Base-by-base conservation (phyloP, 2,113 vertebrate genomes). In the Microtus ochrogaster region DNA sequence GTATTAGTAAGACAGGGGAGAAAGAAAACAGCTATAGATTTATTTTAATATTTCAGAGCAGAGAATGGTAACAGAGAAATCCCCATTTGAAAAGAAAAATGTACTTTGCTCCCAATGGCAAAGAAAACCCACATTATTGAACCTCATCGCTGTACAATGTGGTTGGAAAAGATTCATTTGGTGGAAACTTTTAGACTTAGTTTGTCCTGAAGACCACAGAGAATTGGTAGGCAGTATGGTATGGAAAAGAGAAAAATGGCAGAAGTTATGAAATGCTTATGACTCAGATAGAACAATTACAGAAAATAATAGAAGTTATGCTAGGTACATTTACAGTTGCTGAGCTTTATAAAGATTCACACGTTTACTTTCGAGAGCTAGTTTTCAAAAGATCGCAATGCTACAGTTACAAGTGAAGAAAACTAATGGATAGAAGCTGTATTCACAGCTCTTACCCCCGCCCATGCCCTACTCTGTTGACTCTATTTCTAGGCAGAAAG, bases 1-100 rank as follows among this genome's bases (percentile, higher is more conserved):
- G 89, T 90, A 74, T 76, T 94, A 95, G 89, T 92, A 92, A 93
- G 70, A 89, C n/a, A 91, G 96, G 19, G 19, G 39, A 94, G 63
- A 94, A 94, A 96, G 83, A 36, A 91, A 96, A 96, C 78, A 93
- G 55, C 74, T 66, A n/a, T 78, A 96, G 85, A 90, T 97, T 96
- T 89, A 82, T 96, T 96, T 97, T 86, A 97, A 94, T 83, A 89
- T 97, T 94, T 96, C 79, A 94, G 39, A 49, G 49, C 58, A 95
- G 86, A 96, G 95, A 94, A 96, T 92, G 73, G 82, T 94, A 97
- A 97, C 94, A 96, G 96, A 95, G 95, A 88, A 95, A 96, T 96
- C 89, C 68, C 94, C 86, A 83, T 89, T 83, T 94, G 90, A 92
- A 93, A 96, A 89, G 92, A 93, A 94, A 95, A 95, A 96, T 92